Evolutionary conservation across 2,797 vertebrate genomes (phyloP).

Genomic region (Malacoraja senta): DNA sequence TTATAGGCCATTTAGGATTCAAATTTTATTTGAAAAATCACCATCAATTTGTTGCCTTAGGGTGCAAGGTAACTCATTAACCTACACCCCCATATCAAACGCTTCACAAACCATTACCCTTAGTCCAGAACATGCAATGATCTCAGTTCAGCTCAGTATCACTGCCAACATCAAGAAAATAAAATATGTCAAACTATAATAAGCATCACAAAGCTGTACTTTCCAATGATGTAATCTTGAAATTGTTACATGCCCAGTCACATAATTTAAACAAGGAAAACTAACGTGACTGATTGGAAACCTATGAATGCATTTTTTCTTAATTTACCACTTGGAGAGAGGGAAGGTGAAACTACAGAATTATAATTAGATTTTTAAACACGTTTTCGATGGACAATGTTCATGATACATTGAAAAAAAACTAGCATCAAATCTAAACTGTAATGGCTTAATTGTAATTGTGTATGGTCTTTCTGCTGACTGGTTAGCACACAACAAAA

Average conservation of each 20-base stretch:
- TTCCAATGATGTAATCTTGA: slow-evolving; percentile 32
- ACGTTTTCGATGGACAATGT: neutral
- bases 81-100: neutral
- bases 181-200: slow-evolving; percentile 16
- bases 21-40: neutral
- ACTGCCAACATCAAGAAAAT: slow-evolving; percentile 33
- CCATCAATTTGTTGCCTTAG: neutral
- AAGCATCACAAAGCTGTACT: slow-evolving; percentile 29
- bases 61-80: slow-evolving; percentile 6
- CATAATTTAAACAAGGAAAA: slow-evolving; percentile 29
- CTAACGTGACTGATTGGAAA: neutral
- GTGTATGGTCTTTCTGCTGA: no score
- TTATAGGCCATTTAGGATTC: neutral
- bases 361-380: neutral
- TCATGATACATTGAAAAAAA: neutral
- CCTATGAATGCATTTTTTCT: neutral
- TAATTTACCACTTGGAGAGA: neutral
- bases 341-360: neutral
- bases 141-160: slow-evolving; percentile 6
- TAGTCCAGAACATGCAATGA: neutral
- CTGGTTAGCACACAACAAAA: no score
- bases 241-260: neutral
- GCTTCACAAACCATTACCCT: slow-evolving; percentile 1
- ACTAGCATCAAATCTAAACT: neutral
- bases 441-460: no score